Conservation (phyloP, 2,113 vertebrate species). For the Perccottus glenii region DNA sequence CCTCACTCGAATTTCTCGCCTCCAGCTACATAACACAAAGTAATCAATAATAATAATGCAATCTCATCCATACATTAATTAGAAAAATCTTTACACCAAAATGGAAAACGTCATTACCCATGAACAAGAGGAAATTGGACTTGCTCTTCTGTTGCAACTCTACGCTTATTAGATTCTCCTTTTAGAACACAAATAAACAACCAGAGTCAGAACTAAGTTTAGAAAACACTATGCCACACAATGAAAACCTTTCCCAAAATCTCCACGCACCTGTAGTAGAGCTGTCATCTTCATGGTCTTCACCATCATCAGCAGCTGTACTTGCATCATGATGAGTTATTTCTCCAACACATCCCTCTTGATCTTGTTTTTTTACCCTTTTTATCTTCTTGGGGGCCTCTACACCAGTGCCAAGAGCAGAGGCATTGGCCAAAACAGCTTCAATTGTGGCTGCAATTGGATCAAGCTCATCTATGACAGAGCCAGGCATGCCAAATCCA, state of each 20-base stretch:
- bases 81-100: neutral
- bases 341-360: constrained; percentile 34
- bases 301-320: constrained; percentile 47
- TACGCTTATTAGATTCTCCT: constrained; percentile 85
- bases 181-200: constrained; percentile 39
- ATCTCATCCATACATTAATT: neutral
- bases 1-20: constrained; percentile 90
- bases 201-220: neutral
- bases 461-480: constrained; percentile 50
- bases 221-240: neutral
- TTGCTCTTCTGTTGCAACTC: constrained; percentile 91
- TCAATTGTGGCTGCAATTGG: constrained; percentile 62
- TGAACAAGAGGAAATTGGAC: constrained; percentile 89
- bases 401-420: neutral
- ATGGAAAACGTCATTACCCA: constrained; percentile 78
- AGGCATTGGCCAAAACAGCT: constrained; percentile 55
- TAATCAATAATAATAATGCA: neutral
- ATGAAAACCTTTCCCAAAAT: neutral
- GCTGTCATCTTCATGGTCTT: constrained; percentile 68
- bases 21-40: constrained; percentile 81
- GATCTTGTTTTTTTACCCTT: constrained; percentile 61
- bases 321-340: constrained; percentile 44
- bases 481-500: constrained; percentile 23
- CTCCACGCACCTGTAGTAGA: constrained; percentile 61
- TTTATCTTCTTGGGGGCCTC: constrained; percentile 68